These are phyloP conservation scores for Leptogaster cylindrica DNA, from an alignment of 2,888 invertebrate species.

Conservation along the genomic window DNA sequence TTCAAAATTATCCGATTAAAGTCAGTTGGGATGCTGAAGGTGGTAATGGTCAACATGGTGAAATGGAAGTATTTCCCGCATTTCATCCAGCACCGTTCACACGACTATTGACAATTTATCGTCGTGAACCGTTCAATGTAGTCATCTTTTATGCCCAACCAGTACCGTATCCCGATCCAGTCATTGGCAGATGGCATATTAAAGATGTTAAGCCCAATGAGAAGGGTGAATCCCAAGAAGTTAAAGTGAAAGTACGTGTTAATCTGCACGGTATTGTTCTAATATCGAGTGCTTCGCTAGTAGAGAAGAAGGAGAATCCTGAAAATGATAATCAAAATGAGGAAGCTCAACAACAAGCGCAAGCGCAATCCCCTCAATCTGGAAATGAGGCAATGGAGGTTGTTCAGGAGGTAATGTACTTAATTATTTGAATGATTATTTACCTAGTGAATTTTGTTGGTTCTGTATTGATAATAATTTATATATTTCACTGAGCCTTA, in stretches of 20 bases:
- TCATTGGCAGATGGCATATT: constrained; percentile 83
- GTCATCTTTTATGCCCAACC: constrained; percentile 81
- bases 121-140: constrained; percentile 86
- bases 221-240: constrained; percentile 91
- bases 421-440: constrained; percentile 5
- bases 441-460: constrained; percentile 9
- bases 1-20: constrained; percentile 87
- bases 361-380: constrained; percentile 60
- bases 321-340: constrained; percentile 49
- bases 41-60: constrained; percentile 70
- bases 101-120: constrained; percentile 91
- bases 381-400: constrained; percentile 62
- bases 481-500: no score
- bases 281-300: constrained; percentile 83
- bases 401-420: constrained; percentile 31
- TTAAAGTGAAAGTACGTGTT: constrained; percentile 94
- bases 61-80: constrained; percentile 87
- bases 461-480: constrained; percentile 35
- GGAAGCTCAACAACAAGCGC: constrained; percentile 53
- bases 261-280: constrained; percentile 93
- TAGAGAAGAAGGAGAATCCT: constrained; percentile 71
- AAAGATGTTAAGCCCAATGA: constrained; percentile 84
- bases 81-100: constrained; percentile 93
- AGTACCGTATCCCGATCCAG: constrained; percentile 77
- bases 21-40: constrained; percentile 80